These are phyloP conservation scores for Blennius ocellaris DNA, from an alignment of 2,113 vertebrate genomes.

Conservation along the genomic window DNA sequence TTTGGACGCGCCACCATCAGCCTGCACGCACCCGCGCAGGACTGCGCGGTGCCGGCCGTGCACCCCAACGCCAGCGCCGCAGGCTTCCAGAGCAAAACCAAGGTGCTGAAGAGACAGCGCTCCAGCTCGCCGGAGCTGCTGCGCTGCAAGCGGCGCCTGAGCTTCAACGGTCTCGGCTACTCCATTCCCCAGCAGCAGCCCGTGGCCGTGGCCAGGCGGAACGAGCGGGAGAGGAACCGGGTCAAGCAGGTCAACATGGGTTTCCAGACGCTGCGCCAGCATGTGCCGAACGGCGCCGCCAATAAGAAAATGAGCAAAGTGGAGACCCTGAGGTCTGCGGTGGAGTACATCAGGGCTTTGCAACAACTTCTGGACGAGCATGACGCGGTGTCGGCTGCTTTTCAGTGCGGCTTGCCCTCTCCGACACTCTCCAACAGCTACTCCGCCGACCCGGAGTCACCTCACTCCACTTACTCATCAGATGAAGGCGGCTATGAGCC, in stretches of 20 bases:
- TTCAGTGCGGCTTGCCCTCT: slow-evolving; percentile 86
- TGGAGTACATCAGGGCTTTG: slow-evolving; percentile 94
- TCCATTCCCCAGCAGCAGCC: slow-evolving; percentile 82
- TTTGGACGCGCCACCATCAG: slow-evolving; percentile 74
- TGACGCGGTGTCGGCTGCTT: slow-evolving; percentile 87
- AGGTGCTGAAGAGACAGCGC: slow-evolving; percentile 87
- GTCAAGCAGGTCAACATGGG: slow-evolving; percentile 97
- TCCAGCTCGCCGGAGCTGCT: slow-evolving; percentile 89
- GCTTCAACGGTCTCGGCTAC: slow-evolving; percentile 86
- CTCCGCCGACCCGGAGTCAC: slow-evolving; percentile 85
- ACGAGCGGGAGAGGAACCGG: slow-evolving; percentile 95
- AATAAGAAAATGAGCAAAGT: slow-evolving; percentile 99
- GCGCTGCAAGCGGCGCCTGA: slow-evolving; percentile 90
- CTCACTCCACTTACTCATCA: slow-evolving; percentile 90
- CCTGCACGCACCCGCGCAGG: slow-evolving; percentile 74
- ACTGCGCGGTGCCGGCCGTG: slow-evolving; percentile 56
- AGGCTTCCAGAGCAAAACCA: slow-evolving; percentile 70
- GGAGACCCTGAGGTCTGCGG: slow-evolving; percentile 95
- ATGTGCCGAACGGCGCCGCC: slow-evolving; percentile 93
- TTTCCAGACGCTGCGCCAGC: slow-evolving; percentile 94
- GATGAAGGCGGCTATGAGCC: slow-evolving; percentile 91
- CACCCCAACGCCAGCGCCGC: slow-evolving; percentile 31
- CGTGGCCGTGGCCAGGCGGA: slow-evolving; percentile 93
- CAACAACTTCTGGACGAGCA: slow-evolving; percentile 93
- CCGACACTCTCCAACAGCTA: slow-evolving; percentile 78